Conservation (phyloP, 2,888 invertebrate genomes). For the Dryomyza anilis region DNA sequence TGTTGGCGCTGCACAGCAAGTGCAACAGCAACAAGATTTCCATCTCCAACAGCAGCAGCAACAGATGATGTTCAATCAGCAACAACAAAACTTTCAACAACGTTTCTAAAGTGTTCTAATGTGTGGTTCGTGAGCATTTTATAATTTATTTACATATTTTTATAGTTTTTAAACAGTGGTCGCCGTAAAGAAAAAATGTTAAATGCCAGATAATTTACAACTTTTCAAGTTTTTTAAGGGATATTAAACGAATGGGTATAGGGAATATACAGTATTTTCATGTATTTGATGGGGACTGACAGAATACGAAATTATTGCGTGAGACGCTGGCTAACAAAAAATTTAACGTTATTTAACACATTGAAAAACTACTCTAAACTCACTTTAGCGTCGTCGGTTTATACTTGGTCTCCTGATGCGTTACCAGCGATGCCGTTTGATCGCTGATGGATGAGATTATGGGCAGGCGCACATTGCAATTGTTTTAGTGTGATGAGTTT, state of each 20-base stretch:
- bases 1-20: slow-evolving; percentile 55
- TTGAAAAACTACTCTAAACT: neutral
- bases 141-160: neutral
- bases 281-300: slow-evolving; percentile 85
- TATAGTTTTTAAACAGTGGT: no score
- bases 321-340: slow-evolving; percentile 81
- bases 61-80: slow-evolving; percentile 72
- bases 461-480: slow-evolving; percentile 67
- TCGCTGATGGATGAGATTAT: slow-evolving; percentile 67
- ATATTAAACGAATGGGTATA: no score
- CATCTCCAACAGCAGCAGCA: slow-evolving; percentile 73
- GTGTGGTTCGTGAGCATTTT: neutral
- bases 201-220: no score
- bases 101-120: slow-evolving; percentile 63
- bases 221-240: no score
- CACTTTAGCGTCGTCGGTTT: slow-evolving; percentile 69
- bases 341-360: neutral
- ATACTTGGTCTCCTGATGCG: slow-evolving; percentile 73
- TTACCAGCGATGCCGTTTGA: slow-evolving; percentile 84
- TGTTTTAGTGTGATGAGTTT: no score
- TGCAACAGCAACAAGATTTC: slow-evolving; percentile 59
- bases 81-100: slow-evolving; percentile 74
- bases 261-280: no score
- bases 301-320: slow-evolving; percentile 85
- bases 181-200: no score